Percentiles rank a stretch among this genome's conserved stretches.
These are phyloP conservation scores for Gallinago media DNA, from an alignment of 2,113 vertebrate species.

Conservation along the genomic window DNA sequence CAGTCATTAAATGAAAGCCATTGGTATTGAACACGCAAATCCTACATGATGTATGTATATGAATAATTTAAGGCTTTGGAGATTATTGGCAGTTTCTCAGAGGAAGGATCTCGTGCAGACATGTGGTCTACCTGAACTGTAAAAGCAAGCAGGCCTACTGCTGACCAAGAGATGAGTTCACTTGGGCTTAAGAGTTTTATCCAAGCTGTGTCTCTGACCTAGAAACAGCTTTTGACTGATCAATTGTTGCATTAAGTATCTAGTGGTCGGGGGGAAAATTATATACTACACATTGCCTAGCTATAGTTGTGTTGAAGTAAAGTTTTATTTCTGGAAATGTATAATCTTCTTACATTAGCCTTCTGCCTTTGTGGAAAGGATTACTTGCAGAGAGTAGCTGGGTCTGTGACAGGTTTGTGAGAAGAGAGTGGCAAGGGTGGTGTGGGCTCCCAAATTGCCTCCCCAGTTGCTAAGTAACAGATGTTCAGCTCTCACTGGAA, in stretches of 20 bases:
- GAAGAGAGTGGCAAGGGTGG: background rate
- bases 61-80: background rate
- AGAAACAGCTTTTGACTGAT: conserved; percentile 1
- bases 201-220: background rate
- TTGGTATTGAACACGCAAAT: background rate
- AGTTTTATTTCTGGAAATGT: conserved; percentile 50
- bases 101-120: background rate
- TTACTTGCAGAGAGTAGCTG: background rate
- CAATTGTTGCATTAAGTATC: background rate
- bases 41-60: rapidly evolving
- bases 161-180: background rate
- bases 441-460: background rate
- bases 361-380: conserved; percentile 6
- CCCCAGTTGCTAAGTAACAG: background rate
- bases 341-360: conserved; percentile 47
- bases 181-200: background rate
- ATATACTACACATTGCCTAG: background rate
- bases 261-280: conserved; percentile 3
- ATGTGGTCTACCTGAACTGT: background rate
- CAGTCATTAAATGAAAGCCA: background rate
- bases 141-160: background rate
- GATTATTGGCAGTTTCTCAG: background rate
- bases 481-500: background rate
- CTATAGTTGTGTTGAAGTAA: background rate
- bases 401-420: background rate